Evolutionary conservation across 1,140 invertebrate species (phyloP), one percentile per base, ranked within the genome.

Genomic region (Papilio xuthus): DNA sequence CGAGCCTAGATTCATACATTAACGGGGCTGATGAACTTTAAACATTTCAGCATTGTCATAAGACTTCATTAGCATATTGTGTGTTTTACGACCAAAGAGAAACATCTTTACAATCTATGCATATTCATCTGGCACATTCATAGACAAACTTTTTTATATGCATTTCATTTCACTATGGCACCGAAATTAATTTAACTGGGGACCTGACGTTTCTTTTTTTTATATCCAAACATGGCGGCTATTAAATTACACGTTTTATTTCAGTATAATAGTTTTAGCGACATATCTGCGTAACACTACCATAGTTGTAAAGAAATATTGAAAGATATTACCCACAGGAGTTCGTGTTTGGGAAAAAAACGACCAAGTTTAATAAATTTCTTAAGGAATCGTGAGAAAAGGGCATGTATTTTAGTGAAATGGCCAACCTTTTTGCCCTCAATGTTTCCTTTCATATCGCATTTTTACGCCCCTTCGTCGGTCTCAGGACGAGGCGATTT

Each of bases 401-500:
- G 73, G 47, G 47, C 73, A 56, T 56, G 26, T 56, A 75, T 75
- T 75, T 75, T 53, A 75, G 73, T 37, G 73, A 75, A 75, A 75
- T 56, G 50, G 28, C 47, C 73, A 56, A 56, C 73, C 73, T 75
- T 75, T 75, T 56, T 56, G 44, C 32, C 73, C 73, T 8, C 42
- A 73, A 73, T 23, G 23, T 41, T 73, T 73, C 71, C 42, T 73
- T 73, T 75, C 73, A 75, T 75, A 75, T 37, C 50, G 47, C 32
- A n/a, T 75, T 85, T 87, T 85, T 88, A 80, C 81, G 77, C 79
- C 60, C 83, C 84, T 85, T 83, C 81, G 80, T 0, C 50, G 73
- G 47, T 50, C 73, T 26, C 73, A 90, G 89, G 89, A 85, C 82
- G 83, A 80, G 83, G 82, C 82, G 78, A 67, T 82, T 84, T 77